Conservation (phyloP, 2,888 invertebrate genomes). For the Plebejus melissa region DNA sequence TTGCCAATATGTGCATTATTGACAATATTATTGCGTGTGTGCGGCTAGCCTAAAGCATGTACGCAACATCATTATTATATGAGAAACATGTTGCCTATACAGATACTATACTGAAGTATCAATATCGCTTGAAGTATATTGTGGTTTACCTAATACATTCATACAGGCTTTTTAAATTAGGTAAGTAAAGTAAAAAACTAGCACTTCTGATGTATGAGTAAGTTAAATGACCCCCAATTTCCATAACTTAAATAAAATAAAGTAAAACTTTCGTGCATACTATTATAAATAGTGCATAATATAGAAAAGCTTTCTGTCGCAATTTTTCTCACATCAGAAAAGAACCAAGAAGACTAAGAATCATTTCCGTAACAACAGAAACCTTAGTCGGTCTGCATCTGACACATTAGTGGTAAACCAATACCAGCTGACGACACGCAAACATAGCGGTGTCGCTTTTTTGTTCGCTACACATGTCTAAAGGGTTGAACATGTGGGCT, state of each 20-base stretch:
- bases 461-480: slow-evolving; percentile 50
- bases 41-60: not conserved
- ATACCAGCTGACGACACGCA: slow-evolving; percentile 12
- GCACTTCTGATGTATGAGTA: too few species aligned
- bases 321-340: not conserved
- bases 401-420: not conserved
- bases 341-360: not conserved
- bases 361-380: not conserved
- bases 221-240: too few species aligned
- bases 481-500: slow-evolving; percentile 78
- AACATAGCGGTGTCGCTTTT: slow-evolving; percentile 34
- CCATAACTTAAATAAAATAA: too few species aligned
- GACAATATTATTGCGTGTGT: too few species aligned
- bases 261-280: too few species aligned
- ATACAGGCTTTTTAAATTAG: too few species aligned
- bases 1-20: too few species aligned
- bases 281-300: too few species aligned
- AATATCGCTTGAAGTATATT: too few species aligned
- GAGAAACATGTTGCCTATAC: not conserved
- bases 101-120: too few species aligned
- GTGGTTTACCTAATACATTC: too few species aligned
- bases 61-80: not conserved
- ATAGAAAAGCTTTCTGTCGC: not conserved
- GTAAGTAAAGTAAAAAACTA: too few species aligned
- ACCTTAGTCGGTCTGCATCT: not conserved